Conservation (phyloP, 2,113 vertebrate species). For the Myotis lucifugus region DNA sequence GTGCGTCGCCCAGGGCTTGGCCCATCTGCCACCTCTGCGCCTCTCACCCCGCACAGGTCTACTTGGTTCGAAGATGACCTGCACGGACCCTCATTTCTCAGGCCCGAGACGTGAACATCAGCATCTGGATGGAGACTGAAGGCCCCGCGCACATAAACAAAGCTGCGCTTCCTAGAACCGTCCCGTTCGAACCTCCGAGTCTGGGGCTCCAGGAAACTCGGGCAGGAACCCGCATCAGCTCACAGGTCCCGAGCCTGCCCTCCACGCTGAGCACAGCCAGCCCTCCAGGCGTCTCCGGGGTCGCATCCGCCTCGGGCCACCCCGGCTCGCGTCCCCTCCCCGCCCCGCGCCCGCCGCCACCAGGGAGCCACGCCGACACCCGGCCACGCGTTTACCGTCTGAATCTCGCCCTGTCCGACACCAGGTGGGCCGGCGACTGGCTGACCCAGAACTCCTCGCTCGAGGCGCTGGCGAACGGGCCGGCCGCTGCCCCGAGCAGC, state of each 20-base stretch:
- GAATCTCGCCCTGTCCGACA: constrained; percentile 62
- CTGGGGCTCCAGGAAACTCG: neutral
- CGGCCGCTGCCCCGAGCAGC: neutral
- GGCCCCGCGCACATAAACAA: neutral
- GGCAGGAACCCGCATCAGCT: no score
- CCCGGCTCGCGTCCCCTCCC: neutral
- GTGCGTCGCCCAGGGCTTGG: rapidly evolving
- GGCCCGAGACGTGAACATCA: neutral
- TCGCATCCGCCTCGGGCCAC: no score
- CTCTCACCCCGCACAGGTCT: no score
- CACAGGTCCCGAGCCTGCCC: neutral
- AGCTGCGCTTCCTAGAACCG: neutral
- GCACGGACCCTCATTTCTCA: neutral
- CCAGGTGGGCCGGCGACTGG: constrained; percentile 77
- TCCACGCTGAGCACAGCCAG: neutral
- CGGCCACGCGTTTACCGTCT: constrained; percentile 50
- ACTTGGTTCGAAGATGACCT: neutral
- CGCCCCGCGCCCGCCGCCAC: no score
- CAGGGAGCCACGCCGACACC: rapidly evolving
- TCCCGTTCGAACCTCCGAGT: neutral
- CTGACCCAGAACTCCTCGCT: constrained; percentile 65
- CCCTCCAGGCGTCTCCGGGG: neutral
- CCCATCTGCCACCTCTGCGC: rapidly evolving
- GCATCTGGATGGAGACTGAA: neutral
- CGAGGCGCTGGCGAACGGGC: neutral